These are phyloP conservation scores for Cryptops parisi DNA, from an alignment of 2,888 invertebrate species.

Conservation along the genomic window DNA sequence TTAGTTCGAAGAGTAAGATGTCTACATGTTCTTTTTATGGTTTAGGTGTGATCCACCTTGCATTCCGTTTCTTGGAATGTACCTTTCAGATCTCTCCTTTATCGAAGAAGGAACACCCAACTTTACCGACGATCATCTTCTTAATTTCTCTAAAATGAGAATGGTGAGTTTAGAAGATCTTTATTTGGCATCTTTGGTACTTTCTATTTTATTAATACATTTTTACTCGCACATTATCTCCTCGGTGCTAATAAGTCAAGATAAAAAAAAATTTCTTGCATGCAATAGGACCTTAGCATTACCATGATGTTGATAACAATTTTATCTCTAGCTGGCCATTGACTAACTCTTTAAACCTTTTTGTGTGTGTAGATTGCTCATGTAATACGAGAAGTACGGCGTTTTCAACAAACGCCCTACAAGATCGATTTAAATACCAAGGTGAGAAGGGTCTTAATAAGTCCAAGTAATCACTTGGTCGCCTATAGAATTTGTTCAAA, in stretches of 20 bases:
- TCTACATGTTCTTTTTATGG: constrained; percentile 8
- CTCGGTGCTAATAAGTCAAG: too few relatives aligned
- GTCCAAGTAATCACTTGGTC: too few relatives aligned
- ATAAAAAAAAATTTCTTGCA: too few relatives aligned
- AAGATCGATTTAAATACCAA: constrained; percentile 73
- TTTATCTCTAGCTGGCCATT: too few relatives aligned
- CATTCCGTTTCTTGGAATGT: constrained; percentile 75
- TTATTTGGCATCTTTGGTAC: background rate
- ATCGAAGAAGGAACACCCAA: constrained; percentile 87
- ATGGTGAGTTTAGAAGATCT: constrained; percentile 49
- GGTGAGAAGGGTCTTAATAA: too few relatives aligned
- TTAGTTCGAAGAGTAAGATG: too few relatives aligned
- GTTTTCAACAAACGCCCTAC: constrained; percentile 81
- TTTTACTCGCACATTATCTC: too few relatives aligned
- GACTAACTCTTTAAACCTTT: constrained; percentile 26
- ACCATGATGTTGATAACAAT: too few relatives aligned
- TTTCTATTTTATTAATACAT: constrained; percentile 10
- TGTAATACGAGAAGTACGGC: constrained; percentile 76
- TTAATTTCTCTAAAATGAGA: constrained; percentile 89
- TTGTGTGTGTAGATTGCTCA: constrained; percentile 59
- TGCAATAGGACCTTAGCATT: too few relatives aligned
- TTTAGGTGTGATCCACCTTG: constrained; percentile 65
- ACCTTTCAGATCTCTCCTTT: constrained; percentile 77
- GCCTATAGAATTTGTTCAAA: too few relatives aligned
- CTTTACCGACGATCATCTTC: constrained; percentile 69